Evolutionary conservation across 2,888 invertebrate genomes (phyloP).

Genomic region (Eumacrocentrus americanus): DNA sequence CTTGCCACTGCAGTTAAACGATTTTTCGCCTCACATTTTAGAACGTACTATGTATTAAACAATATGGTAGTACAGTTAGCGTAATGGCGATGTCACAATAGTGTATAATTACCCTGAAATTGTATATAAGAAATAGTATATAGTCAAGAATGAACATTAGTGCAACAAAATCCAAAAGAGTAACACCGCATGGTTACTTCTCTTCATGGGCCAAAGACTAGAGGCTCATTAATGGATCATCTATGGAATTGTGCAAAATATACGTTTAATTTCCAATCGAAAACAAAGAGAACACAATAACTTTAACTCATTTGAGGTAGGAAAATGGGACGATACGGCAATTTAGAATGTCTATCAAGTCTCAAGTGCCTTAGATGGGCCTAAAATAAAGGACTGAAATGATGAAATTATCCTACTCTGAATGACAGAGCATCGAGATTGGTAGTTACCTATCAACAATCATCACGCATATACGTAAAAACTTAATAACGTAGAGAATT

Average conservation of each 20-base stretch:
- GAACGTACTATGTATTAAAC: too few relatives aligned
- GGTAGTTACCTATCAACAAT: not conserved
- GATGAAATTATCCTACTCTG: not conserved
- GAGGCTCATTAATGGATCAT: slow-evolving; percentile 2
- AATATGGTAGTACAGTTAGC: too few relatives aligned
- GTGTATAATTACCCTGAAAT: too few relatives aligned
- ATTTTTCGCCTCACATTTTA: too few relatives aligned
- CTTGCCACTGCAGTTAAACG: too few relatives aligned
- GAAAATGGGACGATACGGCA: not conserved
- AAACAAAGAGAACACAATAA: too few relatives aligned
- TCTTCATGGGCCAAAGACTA: slow-evolving; percentile 18
- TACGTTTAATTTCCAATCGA: not conserved
- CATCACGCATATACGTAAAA: not conserved
- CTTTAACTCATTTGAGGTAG: not conserved
- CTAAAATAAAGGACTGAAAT: not conserved
- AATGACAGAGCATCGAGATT: not conserved
- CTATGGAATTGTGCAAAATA: not conserved
- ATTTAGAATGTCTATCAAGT: not conserved
- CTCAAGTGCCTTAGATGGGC: not conserved
- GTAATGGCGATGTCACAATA: too few relatives aligned
- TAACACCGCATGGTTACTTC: slow-evolving; percentile 1
- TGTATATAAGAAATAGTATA: not conserved
- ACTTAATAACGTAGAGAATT: not conserved
- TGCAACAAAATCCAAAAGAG: not conserved
- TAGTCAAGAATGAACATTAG: not conserved